A percentile compares a stretch with the other conserved stretches of the same genome.
Evolutionary conservation across 2,797 vertebrate species (phyloP).

Genomic region (Paramormyrops hopkinsi): DNA sequence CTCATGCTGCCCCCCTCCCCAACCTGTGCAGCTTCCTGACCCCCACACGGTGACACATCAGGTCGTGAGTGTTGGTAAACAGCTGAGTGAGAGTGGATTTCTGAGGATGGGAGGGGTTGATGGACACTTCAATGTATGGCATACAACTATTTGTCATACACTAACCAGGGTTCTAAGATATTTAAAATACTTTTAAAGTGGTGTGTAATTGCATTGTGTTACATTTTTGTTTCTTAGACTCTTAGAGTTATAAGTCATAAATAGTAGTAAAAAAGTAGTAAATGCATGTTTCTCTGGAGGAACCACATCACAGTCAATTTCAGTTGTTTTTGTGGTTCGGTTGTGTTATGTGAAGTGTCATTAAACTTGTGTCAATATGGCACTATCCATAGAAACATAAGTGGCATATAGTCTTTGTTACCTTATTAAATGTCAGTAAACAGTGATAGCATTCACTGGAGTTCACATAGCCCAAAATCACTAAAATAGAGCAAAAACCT

Average conservation of each 20-base stretch:
- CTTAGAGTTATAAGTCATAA: background rate
- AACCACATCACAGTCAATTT: background rate
- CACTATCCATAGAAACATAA: background rate
- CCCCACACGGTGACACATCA: background rate
- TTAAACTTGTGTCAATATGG: background rate
- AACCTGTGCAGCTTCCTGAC: background rate
- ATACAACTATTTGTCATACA: background rate
- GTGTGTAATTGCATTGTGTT: background rate
- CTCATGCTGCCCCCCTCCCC: no score
- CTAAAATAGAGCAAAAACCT: background rate
- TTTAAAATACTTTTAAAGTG: background rate
- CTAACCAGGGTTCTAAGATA: background rate
- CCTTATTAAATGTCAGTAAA: background rate
- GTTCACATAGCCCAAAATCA: background rate
- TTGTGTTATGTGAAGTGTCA: background rate
- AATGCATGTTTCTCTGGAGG: background rate
- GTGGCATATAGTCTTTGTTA: background rate
- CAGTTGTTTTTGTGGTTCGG: background rate
- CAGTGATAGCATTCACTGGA: background rate
- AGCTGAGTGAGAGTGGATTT: background rate
- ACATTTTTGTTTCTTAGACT: background rate
- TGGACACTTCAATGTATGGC: background rate
- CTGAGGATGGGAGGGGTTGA: background rate
- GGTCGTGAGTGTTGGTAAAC: constrained; percentile 1
- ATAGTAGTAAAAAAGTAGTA: background rate